Evolutionary conservation across 1,140 invertebrate genomes (phyloP), one percentile per base, ranked within the genome.

Genomic region (Apis florea): DNA sequence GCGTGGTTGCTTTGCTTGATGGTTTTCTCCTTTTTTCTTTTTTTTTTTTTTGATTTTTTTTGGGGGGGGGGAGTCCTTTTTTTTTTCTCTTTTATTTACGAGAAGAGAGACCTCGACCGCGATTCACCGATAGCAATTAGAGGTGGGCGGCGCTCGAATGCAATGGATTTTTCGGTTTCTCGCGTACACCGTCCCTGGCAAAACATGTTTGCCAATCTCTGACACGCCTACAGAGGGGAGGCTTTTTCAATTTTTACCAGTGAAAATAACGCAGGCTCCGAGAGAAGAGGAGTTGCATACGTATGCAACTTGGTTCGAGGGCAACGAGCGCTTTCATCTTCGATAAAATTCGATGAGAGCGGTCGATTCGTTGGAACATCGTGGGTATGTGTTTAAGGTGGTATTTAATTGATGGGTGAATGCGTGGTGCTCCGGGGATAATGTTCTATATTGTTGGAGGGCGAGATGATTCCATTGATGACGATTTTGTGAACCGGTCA

Each of bases 121-220:
- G 59, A 72, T 80, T 67, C 53, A n/a, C 13, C 40, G 70, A 56
- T 53, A n/a, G 79, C 63, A 75, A 81, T 81, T 81, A 67, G 40
- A 81, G 40, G 40, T 58, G 71, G 63, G 63, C 70, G 79, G 31
- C 21, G 17, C 31, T 19, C 24, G 64, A n/a, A n/a, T 61, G 2
- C 31, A 6, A 19, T 26, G 53, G 40, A 78, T 69, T 78, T 69
- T 78, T 69, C 54, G n/a, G 24, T 51, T 19, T 40, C 66, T 67
- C 64, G 64, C 49, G 13, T 8, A 1, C 13, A 0, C 24, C 8
- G 9, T 40, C 13, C 19, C 5, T 13, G 53, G 40, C 12, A n/a
- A 69, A 78, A 69, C 54, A 61, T 61, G 24, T 69, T 49, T n/a
- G 63, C 31, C 31, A 53, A 58, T 47, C 64, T 59, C n/a, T 9